Conservation (phyloP, 2,888 invertebrate species). For the Galeopsomyia nigrocyanea region DNA sequence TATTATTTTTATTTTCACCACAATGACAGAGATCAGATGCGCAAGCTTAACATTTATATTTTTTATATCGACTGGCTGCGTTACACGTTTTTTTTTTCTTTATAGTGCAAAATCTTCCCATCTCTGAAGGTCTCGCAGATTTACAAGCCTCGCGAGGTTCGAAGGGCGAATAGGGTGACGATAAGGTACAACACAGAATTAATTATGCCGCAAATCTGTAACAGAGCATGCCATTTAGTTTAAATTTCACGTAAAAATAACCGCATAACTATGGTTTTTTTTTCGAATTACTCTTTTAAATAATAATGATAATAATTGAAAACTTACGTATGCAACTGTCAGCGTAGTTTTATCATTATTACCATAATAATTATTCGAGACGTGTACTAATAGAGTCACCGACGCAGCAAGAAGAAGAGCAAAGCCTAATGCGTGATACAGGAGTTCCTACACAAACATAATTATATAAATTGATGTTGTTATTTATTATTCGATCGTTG, state of each 20-base stretch:
- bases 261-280: too few species aligned
- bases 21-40: too few species aligned
- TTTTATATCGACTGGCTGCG: too few species aligned
- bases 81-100: too few species aligned
- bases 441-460: conserved; percentile 78
- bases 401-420: conserved; percentile 81
- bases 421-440: conserved; percentile 84
- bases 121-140: too few species aligned
- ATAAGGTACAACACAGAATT: conserved; percentile 80
- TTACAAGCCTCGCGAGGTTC: conserved; percentile 83
- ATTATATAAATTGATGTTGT: conserved; percentile 3
- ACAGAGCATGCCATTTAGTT: conserved; percentile 53
- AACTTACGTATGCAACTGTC: conserved; percentile 81
- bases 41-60: too few species aligned
- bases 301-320: conserved; percentile 24
- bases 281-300: too few species aligned
- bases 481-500: conserved; percentile 10
- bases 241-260: too few species aligned
- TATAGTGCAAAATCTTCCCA: not conserved
- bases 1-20: too few species aligned
- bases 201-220: conserved; percentile 83
- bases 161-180: conserved; percentile 83
- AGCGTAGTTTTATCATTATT: conserved; percentile 65
- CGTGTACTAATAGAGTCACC: conserved; percentile 72
- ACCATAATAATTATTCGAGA: conserved; percentile 17